Evolutionary conservation across 2,888 invertebrate species (phyloP).

Genomic region (Protodeltote pygarga): DNA sequence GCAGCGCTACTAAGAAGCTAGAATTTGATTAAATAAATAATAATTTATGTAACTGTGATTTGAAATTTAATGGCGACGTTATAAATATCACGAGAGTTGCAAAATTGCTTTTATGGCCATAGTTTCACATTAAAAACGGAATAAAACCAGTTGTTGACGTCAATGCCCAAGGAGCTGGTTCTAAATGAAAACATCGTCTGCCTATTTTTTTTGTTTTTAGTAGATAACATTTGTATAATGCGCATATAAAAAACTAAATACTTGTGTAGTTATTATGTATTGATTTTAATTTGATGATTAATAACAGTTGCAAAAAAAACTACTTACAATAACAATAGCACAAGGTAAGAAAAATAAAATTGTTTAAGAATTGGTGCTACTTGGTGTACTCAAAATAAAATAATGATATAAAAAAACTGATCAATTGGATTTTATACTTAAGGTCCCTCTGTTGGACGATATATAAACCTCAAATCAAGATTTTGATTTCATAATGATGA

Average conservation of each 20-base stretch:
- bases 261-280: no score
- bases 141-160: constrained; percentile 58
- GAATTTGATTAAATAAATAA: no score
- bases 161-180: constrained; percentile 57
- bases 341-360: no score
- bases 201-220: constrained; percentile 42
- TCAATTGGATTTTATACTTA: no score
- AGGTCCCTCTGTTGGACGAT: no score
- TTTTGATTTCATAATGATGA: no score
- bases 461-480: no score
- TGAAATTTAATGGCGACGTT: constrained; percentile 28
- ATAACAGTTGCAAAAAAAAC: constrained; percentile 12
- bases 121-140: constrained; percentile 47
- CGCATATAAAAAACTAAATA: constrained; percentile 21
- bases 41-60: constrained; percentile 24
- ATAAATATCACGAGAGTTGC: constrained; percentile 42
- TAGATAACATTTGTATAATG: constrained; percentile 23
- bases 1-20: no score
- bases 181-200: constrained; percentile 45
- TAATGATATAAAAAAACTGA: no score
- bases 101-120: constrained; percentile 51
- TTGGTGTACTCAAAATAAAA: no score
- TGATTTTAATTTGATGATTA: constrained; percentile 14
- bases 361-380: no score
- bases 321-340: no score